A percentile compares a stretch with the other conserved stretches of the same genome.
Evolutionary conservation across 2,113 vertebrate species (phyloP).

Genomic region (Platichthys flesus): DNA sequence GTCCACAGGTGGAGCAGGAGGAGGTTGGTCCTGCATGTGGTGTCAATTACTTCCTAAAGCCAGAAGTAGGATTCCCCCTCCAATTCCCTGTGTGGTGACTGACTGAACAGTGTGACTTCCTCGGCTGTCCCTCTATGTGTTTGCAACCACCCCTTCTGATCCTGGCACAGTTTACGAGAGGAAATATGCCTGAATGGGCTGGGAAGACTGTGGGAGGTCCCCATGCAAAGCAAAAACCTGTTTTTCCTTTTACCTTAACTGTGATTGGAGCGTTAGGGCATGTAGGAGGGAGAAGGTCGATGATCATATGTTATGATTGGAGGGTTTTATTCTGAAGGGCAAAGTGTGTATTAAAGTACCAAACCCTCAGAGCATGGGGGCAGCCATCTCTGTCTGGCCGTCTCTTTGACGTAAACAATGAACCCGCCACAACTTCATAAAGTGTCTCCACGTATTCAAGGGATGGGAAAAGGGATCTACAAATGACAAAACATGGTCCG

Average conservation of each 20-base stretch:
- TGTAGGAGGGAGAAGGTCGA: conserved; percentile 32
- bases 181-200: conserved; percentile 50
- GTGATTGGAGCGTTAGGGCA: conserved; percentile 13
- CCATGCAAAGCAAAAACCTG: conserved; percentile 20
- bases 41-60: conserved; percentile 25
- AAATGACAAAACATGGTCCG: conserved; percentile 6
- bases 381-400: conserved; percentile 52
- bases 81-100: neutral
- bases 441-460: neutral
- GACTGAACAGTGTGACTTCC: conserved; percentile 12
- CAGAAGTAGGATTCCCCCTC: conserved; percentile 28
- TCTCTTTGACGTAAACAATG: conserved; percentile 59
- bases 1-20: conserved; percentile 21
- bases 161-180: conserved; percentile 66
- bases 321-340: conserved; percentile 40
- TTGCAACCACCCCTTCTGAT: conserved; percentile 65
- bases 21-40: conserved; percentile 1
- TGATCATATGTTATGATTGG: conserved; percentile 51
- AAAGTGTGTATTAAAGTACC: conserved; percentile 51
- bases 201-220: conserved; percentile 56
- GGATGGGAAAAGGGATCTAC: too few species aligned
- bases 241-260: conserved; percentile 16
- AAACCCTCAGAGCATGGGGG: conserved; percentile 64
- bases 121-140: conserved; percentile 46
- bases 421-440: conserved; percentile 39